Evolutionary conservation across 2,888 invertebrate genomes (phyloP), one percentile per base, ranked within the genome.

Genomic region (Carabus problematicus): DNA sequence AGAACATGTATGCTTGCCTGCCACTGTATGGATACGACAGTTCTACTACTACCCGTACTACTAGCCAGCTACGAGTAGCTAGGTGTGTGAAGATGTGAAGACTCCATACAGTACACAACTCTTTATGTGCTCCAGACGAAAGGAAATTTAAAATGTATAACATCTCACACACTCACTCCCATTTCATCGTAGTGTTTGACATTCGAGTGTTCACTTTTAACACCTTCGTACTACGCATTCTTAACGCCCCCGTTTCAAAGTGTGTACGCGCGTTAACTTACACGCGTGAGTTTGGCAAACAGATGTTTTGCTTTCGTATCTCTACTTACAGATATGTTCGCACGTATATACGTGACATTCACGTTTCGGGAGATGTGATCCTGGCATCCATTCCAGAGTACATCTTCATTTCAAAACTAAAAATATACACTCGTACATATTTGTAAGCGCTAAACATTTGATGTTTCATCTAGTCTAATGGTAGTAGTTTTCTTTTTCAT

Each of bases 1-100:
- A 67, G 70, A 71, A 60, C 70, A 70, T 71, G 70, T 67, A 71
- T 63, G 63, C 62, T 64, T 63, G 61, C 62, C 70, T 66, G 16
- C 47, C 16, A 47, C 12, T 47, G 52, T 52, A 3, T 11, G 19
- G 16, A 52, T 19, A 52, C 9, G 52, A 52, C 14, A 16, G 14
- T 52, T 52, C 52, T 29, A 29, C 29, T 29, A 29, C 6, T 29
- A 29, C 29, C 6, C 2, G 3, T 6, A 29, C 29, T 29, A 29
- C 29, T 29, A 29, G 6, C 29, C 6, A 6, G 29, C 29, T 29
- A 29, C 29, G 29, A 3, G 6, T 6, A 29, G 2, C 2, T 6
- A 29, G 2, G 29, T 29, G 29, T n/a, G 40, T 41, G 16, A 41
- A 58, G 58, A n/a, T 12, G 12, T 45, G 45, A n/a, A n/a, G 11